Evolutionary conservation across 2,888 invertebrate species (phyloP).

Genomic region (Barypeithes pellucidus): DNA sequence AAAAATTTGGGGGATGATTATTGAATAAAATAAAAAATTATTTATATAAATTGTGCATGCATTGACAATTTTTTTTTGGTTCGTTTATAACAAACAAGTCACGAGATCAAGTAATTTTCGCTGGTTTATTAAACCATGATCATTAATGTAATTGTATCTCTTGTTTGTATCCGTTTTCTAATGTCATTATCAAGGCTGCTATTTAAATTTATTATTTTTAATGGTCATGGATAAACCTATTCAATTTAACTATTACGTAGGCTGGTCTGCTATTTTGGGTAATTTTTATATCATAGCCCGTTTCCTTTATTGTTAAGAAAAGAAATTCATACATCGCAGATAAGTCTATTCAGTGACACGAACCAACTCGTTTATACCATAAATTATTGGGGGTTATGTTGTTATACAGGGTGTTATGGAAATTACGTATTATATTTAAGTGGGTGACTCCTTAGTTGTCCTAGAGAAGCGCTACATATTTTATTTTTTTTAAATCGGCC

Average conservation of each 20-base stretch:
- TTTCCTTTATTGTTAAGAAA: too few relatives aligned
- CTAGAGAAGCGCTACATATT: too few relatives aligned
- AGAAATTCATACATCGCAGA: too few relatives aligned
- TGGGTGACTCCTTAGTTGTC: too few relatives aligned
- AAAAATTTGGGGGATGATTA: too few relatives aligned
- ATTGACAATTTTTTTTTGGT: background rate
- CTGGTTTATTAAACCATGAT: background rate
- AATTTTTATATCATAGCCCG: too few relatives aligned
- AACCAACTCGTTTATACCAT: too few relatives aligned
- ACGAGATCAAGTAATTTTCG: conserved; percentile 11
- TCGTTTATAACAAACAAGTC: background rate
- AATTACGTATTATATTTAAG: too few relatives aligned
- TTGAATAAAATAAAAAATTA: background rate
- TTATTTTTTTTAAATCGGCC: too few relatives aligned
- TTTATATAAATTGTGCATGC: background rate
- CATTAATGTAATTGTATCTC: conserved; percentile 1
- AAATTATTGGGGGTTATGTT: too few relatives aligned
- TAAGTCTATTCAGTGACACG: too few relatives aligned
- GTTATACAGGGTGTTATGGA: too few relatives aligned
- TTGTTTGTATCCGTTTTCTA: conserved; percentile 19
- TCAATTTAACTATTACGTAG: background rate
- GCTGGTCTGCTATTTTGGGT: background rate
- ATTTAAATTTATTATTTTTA: conserved; percentile 16
- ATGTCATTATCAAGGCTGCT: conserved; percentile 23
- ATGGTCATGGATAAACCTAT: conserved; percentile 11